Percentiles rank a stretch among this genome's conserved stretches.
Conservation (phyloP, 2,797 vertebrate genomes). For the Borostomias antarcticus region DNA sequence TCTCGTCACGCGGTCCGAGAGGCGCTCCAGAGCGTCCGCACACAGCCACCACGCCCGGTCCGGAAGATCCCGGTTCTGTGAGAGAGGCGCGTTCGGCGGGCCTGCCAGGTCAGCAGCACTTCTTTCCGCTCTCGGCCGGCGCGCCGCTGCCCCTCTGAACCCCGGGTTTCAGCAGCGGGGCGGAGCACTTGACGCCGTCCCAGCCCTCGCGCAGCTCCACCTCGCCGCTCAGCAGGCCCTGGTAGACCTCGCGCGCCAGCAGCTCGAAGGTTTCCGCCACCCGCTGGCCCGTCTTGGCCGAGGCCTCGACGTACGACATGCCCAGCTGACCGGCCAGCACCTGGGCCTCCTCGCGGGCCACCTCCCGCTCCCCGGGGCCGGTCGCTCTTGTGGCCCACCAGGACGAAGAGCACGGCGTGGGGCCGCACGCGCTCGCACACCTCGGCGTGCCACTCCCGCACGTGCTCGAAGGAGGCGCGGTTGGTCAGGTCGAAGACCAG, state of each 20-base stretch:
- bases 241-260: constrained; percentile 73
- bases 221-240: constrained; percentile 71
- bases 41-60: neutral
- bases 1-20: neutral
- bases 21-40: neutral
- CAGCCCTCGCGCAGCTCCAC: constrained; percentile 74
- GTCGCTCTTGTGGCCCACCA: constrained; percentile 87
- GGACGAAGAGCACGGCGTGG: constrained; percentile 74
- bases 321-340: constrained; percentile 73
- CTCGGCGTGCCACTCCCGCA: constrained; percentile 79
- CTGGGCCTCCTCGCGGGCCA: constrained; percentile 77
- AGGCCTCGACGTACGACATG: constrained; percentile 79
- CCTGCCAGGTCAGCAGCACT: constrained; percentile 65
- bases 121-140: constrained; percentile 41
- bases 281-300: constrained; percentile 78
- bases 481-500: constrained; percentile 85
- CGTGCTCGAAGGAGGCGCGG: constrained; percentile 79
- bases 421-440: constrained; percentile 79
- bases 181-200: constrained; percentile 80
- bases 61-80: too few species aligned
- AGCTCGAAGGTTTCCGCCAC: constrained; percentile 77
- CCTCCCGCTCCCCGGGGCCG: constrained; percentile 60
- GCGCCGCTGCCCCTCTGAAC: constrained; percentile 11
- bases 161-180: constrained; percentile 50
- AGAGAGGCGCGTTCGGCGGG: neutral